phyloP scores from a whole-genome alignment of 2,797 vertebrate genomes.

The Danionella dracula region DNA sequence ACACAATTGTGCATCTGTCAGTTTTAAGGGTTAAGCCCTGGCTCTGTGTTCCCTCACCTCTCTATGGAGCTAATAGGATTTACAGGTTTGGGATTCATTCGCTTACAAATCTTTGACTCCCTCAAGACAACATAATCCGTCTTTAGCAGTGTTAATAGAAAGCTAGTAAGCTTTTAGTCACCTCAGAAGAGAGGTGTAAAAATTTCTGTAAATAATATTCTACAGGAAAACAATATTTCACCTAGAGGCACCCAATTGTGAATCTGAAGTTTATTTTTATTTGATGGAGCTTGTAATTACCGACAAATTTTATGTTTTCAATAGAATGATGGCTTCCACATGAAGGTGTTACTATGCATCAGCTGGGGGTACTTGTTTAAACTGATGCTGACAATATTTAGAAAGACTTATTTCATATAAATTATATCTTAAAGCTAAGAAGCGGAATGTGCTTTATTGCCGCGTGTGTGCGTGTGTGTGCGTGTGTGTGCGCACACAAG shows the following conservation, averaged over 20 bases:
- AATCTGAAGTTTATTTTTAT: neutral
- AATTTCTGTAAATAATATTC: no score
- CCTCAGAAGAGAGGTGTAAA: conserved; percentile 3
- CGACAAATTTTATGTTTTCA: no score
- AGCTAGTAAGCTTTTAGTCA: conserved; percentile 14
- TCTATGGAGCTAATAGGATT: conserved; percentile 21
- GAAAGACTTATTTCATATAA: no score
- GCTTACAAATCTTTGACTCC: conserved; percentile 26
- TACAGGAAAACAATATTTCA: no score
- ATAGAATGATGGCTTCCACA: no score
- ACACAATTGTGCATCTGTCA: conserved; percentile 27
- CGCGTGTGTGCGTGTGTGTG: no score
- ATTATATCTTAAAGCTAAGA: no score
- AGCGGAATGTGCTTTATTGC: no score
- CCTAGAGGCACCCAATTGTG: neutral
- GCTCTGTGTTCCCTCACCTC: conserved; percentile 21
- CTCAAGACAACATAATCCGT: conserved; percentile 29
- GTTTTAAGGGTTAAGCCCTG: conserved; percentile 27
- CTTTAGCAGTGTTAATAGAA: conserved; percentile 32
- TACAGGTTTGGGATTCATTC: conserved; percentile 32
- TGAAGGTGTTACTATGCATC: no score
- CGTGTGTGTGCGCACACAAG: no score
- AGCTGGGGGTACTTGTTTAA: conserved; percentile 5
- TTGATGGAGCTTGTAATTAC: no score
- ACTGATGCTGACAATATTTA: no score